These are phyloP conservation scores for Panulirus ornatus DNA, from an alignment of 1,140 invertebrate genomes.

Conservation along the genomic window DNA sequence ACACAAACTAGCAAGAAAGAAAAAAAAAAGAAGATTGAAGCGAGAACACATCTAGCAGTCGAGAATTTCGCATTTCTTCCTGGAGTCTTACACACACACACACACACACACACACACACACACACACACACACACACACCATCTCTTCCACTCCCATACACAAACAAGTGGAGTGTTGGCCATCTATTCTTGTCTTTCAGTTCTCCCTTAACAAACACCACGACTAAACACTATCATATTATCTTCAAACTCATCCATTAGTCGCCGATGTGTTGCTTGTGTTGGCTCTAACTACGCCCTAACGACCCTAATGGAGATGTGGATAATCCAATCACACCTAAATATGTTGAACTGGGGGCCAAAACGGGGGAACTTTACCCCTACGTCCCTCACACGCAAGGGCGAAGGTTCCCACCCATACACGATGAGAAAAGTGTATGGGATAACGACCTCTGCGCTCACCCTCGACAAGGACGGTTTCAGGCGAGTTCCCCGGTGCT, in stretches of 20 bases:
- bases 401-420: neutral
- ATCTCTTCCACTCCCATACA: too few relatives aligned
- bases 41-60: too few relatives aligned
- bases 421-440: neutral
- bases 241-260: conserved; percentile 56
- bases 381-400: neutral
- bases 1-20: too few relatives aligned
- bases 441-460: neutral
- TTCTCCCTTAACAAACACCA: conserved; percentile 4
- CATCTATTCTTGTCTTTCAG: too few relatives aligned
- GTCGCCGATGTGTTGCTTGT: conserved; percentile 57
- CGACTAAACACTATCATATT: conserved; percentile 33
- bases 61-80: too few relatives aligned
- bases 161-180: too few relatives aligned
- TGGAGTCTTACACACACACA: too few relatives aligned
- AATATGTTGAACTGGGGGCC: conserved; percentile 13
- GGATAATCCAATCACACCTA: conserved; percentile 65
- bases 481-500: neutral
- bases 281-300: conserved; percentile 58
- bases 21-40: too few relatives aligned
- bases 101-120: too few relatives aligned
- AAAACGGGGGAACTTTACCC: conserved; percentile 22
- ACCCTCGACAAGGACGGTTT: neutral
- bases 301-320: conserved; percentile 63
- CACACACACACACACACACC: too few relatives aligned